Evolutionary conservation across 2,797 vertebrate genomes (phyloP).

Genomic region (Rhinatrema bivittatum): DNA sequence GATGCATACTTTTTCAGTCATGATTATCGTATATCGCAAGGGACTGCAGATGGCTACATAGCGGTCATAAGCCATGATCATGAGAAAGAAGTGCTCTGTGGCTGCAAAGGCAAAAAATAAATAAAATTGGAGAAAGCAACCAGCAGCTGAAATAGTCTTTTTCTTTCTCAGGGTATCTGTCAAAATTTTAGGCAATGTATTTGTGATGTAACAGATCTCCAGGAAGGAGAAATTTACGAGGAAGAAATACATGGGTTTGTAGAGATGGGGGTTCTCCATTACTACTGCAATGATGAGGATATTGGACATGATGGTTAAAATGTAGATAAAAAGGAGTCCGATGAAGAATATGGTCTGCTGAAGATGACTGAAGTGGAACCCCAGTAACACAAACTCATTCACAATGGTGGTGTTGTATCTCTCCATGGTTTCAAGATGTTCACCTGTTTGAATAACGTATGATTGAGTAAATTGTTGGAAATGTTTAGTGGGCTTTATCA

Average conservation of each 20-base stretch:
- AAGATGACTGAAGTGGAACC: constrained; percentile 25
- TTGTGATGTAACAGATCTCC: constrained; percentile 28
- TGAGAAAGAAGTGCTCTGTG: constrained; percentile 24
- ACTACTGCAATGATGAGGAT: constrained; percentile 11
- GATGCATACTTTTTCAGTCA: constrained; percentile 7
- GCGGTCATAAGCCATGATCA: constrained; percentile 28
- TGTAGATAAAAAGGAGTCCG: constrained; percentile 3
- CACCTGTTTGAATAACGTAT: too few relatives aligned
- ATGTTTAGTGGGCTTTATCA: too few relatives aligned
- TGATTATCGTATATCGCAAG: constrained; percentile 10
- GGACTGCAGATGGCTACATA: constrained; percentile 29
- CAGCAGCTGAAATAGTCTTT: constrained; percentile 5
- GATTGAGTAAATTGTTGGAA: too few relatives aligned
- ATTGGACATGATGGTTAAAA: constrained; percentile 21
- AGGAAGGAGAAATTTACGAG: constrained; percentile 34
- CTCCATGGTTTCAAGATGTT: too few relatives aligned
- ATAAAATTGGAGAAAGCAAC: constrained; percentile 16
- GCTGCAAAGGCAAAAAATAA: constrained; percentile 21
- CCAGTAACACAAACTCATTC: constrained; percentile 13
- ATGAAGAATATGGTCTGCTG: too few relatives aligned
- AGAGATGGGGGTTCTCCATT: constrained; percentile 9
- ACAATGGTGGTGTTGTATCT: neutral
- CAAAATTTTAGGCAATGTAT: constrained; percentile 30
- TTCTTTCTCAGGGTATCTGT: constrained; percentile 4
- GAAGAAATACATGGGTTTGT: constrained; percentile 35